A percentile compares a stretch with the other conserved stretches of the same genome.
These are phyloP conservation scores for Lagorchestes hirsutus DNA, from an alignment of 2,797 vertebrate genomes.

Conservation along the genomic window DNA sequence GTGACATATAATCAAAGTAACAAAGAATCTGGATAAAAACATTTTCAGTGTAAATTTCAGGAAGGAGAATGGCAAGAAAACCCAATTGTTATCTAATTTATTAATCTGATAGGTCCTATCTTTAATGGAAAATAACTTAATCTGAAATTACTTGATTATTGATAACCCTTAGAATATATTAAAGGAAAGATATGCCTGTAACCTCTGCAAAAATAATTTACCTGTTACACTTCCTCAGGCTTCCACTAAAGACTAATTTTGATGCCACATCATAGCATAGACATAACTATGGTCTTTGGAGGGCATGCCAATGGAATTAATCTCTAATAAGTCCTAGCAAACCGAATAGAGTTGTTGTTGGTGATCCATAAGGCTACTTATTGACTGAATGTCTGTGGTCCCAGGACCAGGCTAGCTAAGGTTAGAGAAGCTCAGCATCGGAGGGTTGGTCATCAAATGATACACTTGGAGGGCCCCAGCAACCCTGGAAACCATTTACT, in stretches of 20 bases:
- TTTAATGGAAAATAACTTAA: background rate
- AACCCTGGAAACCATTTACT: background rate
- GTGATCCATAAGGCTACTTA: background rate
- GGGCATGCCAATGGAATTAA: background rate
- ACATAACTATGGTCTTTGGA: background rate
- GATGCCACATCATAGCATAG: background rate
- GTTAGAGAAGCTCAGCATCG: background rate
- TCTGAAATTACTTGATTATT: slow-evolving; percentile 34
- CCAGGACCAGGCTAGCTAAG: background rate
- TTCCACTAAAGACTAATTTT: background rate
- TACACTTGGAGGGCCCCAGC: background rate
- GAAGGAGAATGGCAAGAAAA: background rate
- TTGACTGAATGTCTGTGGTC: background rate
- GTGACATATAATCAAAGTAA: background rate
- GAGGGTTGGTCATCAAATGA: background rate
- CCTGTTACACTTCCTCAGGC: slow-evolving; percentile 1
- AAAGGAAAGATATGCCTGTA: background rate
- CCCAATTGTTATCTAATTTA: background rate
- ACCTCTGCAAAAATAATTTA: slow-evolving; percentile 24
- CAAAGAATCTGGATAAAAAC: background rate
- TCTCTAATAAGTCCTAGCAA: background rate
- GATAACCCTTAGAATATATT: slow-evolving; percentile 6
- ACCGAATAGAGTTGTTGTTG: background rate
- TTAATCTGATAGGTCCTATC: background rate
- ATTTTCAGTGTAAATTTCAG: background rate